Percentiles rank a stretch among this genome's conserved stretches.
Evolutionary conservation across 2,888 invertebrate species (phyloP).

Genomic region (Dicycla oo): DNA sequence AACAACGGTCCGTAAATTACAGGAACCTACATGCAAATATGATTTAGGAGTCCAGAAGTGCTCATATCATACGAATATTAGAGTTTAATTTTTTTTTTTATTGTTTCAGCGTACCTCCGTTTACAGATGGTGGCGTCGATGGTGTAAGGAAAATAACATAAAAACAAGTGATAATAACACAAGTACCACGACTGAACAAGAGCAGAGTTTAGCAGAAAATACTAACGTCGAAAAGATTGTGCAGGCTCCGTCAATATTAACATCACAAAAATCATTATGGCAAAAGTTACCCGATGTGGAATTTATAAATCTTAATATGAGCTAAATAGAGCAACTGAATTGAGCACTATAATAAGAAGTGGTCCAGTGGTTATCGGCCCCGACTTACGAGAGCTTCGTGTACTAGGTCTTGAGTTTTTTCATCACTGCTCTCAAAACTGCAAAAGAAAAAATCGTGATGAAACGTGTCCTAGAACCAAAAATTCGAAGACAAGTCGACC

Average conservation of each 20-base stretch:
- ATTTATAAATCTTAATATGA: not conserved
- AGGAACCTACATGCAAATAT: no score
- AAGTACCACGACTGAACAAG: not conserved
- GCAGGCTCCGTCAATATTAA: not conserved
- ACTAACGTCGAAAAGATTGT: not conserved
- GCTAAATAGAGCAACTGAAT: not conserved
- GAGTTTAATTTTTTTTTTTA: not conserved
- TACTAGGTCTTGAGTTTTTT: no score
- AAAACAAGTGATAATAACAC: not conserved
- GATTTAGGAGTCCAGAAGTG: no score
- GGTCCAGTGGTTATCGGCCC: no score
- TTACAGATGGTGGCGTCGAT: conserved; percentile 17
- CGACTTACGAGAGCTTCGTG: no score
- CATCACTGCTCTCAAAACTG: no score
- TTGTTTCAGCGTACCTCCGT: conserved; percentile 28
- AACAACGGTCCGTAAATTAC: no score
- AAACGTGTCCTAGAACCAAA: no score
- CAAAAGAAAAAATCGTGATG: no score
- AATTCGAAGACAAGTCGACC: no score
- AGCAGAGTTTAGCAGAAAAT: not conserved
- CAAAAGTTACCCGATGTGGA: conserved; percentile 12
- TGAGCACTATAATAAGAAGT: not conserved
- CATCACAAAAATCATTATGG: conserved; percentile 9
- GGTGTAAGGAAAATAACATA: conserved; percentile 27
- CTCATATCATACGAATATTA: no score